Percentiles rank a stretch among this genome's conserved stretches.
Evolutionary conservation across 2,113 vertebrate species (phyloP).

Genomic region (Entomyzon cyanotis): DNA sequence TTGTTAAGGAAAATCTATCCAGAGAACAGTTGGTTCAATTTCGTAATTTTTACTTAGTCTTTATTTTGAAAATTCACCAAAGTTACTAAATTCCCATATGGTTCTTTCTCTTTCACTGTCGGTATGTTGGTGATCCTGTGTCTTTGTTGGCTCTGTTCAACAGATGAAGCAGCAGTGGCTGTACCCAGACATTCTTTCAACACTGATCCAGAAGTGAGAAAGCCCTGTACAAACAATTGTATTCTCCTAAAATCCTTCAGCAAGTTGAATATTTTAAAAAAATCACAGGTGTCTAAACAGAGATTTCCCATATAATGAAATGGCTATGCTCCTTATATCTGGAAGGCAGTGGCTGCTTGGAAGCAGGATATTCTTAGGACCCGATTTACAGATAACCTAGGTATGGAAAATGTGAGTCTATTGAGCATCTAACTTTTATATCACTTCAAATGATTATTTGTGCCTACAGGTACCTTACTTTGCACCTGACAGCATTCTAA

Average conservation of each 20-base stretch:
- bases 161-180: neutral
- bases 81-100: neutral
- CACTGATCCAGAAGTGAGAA: neutral
- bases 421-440: neutral
- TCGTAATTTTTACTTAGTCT: neutral
- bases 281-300: neutral
- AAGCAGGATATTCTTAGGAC: neutral
- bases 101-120: neutral
- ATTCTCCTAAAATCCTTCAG: neutral
- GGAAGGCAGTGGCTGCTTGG: neutral
- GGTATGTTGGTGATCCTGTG: neutral
- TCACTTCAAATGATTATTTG: neutral
- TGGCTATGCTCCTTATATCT: neutral
- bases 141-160: neutral
- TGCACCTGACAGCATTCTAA: neutral
- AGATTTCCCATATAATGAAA: neutral
- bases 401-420: neutral
- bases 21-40: neutral
- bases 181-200: neutral
- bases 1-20: neutral
- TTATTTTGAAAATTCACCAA: neutral
- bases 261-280: neutral
- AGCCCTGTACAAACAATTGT: neutral
- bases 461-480: neutral
- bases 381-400: neutral